Percentiles rank a stretch among this genome's conserved stretches.
phyloP scores from a whole-genome alignment of 1,140 invertebrate genomes.

The Mycetomoellerius zeteki region DNA sequence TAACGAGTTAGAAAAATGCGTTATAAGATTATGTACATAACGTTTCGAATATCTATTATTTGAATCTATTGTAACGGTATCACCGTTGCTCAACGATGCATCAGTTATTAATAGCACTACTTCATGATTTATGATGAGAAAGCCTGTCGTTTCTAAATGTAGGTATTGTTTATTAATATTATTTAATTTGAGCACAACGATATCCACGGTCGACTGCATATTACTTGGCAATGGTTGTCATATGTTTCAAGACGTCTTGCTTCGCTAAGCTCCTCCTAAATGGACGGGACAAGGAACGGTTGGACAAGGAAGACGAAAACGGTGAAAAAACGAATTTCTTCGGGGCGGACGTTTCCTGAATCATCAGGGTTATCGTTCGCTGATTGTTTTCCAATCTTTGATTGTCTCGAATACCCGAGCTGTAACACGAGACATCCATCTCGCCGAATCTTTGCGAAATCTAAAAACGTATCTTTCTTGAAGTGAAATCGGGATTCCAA shows the following conservation, averaged over 20 bases:
- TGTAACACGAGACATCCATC: constrained; percentile 60
- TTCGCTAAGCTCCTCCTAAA: background rate
- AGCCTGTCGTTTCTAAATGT: constrained; percentile 18
- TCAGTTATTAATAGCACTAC: constrained; percentile 33
- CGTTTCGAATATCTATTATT: background rate
- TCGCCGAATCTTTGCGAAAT: constrained; percentile 43
- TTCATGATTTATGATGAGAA: constrained; percentile 41
- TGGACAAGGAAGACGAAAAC: constrained; percentile 19
- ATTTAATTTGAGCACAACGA: constrained; percentile 11
- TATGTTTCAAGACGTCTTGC: constrained; percentile 9
- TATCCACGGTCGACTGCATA: background rate
- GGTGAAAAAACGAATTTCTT: constrained; percentile 23
- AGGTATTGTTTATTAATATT: constrained; percentile 34
- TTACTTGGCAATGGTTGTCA: background rate
- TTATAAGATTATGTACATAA: background rate
- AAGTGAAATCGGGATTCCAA: constrained; percentile 15
- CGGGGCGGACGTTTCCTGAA: constrained; percentile 59
- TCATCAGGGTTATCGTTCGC: constrained; percentile 77
- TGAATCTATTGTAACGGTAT: constrained; percentile 30
- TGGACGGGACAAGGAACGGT: background rate
- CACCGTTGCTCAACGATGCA: constrained; percentile 28
- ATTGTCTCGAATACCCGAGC: constrained; percentile 69
- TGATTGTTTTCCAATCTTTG: constrained; percentile 81
- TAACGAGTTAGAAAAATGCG: constrained; percentile 38
- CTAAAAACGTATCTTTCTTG: constrained; percentile 21